A percentile compares a stretch with the other conserved stretches of the same genome.
phyloP scores from a whole-genome alignment of 2,888 invertebrate genomes.

The Physocephala rufipes region DNA sequence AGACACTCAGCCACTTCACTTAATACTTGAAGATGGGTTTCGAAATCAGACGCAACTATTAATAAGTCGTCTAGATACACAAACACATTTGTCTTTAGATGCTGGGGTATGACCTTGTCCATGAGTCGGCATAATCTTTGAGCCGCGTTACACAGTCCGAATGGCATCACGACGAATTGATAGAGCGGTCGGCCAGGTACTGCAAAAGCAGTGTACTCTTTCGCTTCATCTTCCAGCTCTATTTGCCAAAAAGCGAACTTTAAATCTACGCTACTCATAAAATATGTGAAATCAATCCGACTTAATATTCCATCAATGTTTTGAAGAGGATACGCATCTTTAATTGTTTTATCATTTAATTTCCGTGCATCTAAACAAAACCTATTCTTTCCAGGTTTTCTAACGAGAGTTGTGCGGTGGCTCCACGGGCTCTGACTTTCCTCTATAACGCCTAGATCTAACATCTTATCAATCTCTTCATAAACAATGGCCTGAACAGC shows the following conservation, averaged over 20 bases:
- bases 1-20: background rate
- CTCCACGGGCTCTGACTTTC: background rate
- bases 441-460: background rate
- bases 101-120: slow-evolving; percentile 16
- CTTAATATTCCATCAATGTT: slow-evolving; percentile 42
- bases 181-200: background rate
- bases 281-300: slow-evolving; percentile 1
- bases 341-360: slow-evolving; percentile 49
- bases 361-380: slow-evolving; percentile 54
- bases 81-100: slow-evolving; percentile 21
- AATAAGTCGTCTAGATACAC: slow-evolving; percentile 42
- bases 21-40: slow-evolving; percentile 4
- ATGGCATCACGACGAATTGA: background rate
- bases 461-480: background rate
- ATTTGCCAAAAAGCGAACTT: slow-evolving; percentile 35
- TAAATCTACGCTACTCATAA: background rate
- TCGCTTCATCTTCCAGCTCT: slow-evolving; percentile 23
- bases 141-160: background rate
- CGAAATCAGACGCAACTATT: background rate
- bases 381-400: slow-evolving; percentile 46
- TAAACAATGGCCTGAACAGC: background rate
- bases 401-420: background rate
- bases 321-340: slow-evolving; percentile 42
- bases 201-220: background rate
- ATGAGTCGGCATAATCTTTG: background rate